A percentile compares a stretch with the other conserved stretches of the same genome.
Conservation (phyloP, 2,797 vertebrate species). For the Lophius americanus region DNA sequence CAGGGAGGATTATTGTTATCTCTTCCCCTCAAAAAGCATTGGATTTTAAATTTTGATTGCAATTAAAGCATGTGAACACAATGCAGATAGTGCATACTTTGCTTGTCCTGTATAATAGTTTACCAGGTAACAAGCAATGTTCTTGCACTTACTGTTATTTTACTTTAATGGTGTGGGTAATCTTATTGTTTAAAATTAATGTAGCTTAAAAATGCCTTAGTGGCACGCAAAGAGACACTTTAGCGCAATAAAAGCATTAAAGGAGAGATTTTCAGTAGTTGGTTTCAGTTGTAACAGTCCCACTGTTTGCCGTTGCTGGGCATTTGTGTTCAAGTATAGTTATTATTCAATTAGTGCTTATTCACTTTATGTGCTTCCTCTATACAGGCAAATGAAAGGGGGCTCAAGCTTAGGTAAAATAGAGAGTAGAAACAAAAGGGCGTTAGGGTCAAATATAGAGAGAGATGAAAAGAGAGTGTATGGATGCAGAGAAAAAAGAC, state of each 20-base stretch:
- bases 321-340: conserved; percentile 37
- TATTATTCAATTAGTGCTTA: conserved; percentile 40
- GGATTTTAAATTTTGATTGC: conserved; percentile 25
- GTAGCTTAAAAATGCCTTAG: conserved; percentile 5
- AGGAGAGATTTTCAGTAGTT: no score
- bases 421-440: conserved; percentile 9
- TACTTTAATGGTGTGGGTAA: not conserved
- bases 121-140: conserved; percentile 1
- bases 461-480: not conserved
- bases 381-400: conserved; percentile 46
- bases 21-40: not conserved
- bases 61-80: conserved; percentile 26
- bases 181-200: not conserved
- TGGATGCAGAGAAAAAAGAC: conserved; percentile 4
- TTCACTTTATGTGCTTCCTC: conserved; percentile 46
- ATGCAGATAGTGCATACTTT: conserved; percentile 12
- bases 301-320: no score
- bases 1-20: conserved; percentile 22
- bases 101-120: conserved; percentile 15
- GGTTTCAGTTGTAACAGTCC: no score
- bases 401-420: conserved; percentile 35
- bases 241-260: no score
- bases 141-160: conserved; percentile 3
- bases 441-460: conserved; percentile 11
- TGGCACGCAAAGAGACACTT: not conserved